phyloP scores from a whole-genome alignment of 2,888 invertebrate genomes.

The Chaetogeoica ovagalla region DNA sequence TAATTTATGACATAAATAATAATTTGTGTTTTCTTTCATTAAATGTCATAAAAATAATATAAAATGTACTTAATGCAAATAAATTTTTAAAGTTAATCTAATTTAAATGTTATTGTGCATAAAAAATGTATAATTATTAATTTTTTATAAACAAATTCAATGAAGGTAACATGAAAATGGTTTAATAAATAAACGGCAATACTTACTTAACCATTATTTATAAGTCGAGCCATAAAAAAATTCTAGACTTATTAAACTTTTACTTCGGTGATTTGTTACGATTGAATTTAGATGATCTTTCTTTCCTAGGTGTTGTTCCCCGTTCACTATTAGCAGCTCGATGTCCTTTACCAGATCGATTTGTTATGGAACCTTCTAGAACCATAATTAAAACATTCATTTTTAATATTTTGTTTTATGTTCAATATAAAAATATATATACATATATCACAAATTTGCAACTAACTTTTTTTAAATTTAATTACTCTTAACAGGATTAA shows the following conservation, averaged over 20 bases:
- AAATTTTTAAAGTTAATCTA: neutral
- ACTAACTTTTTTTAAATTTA: too few species aligned
- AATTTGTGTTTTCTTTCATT: too few species aligned
- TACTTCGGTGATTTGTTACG: conserved; percentile 45
- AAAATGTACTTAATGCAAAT: neutral
- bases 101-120: neutral
- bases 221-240: neutral
- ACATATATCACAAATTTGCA: neutral
- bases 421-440: neutral
- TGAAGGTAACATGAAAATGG: neutral
- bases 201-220: conserved; percentile 34
- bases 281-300: conserved; percentile 41
- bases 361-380: conserved; percentile 18
- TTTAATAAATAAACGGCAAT: neutral
- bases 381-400: neutral
- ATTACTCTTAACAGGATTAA: too few species aligned
- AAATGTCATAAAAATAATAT: neutral
- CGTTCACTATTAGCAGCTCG: conserved; percentile 43
- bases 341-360: conserved; percentile 40
- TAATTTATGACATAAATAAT: too few species aligned
- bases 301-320: conserved; percentile 47
- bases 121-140: too few species aligned
- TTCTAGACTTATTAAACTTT: conserved; percentile 7
- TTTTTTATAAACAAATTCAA: neutral
- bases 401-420: neutral